Conservation (phyloP, 1,140 invertebrate genomes). For the Drosophila pachea region DNA sequence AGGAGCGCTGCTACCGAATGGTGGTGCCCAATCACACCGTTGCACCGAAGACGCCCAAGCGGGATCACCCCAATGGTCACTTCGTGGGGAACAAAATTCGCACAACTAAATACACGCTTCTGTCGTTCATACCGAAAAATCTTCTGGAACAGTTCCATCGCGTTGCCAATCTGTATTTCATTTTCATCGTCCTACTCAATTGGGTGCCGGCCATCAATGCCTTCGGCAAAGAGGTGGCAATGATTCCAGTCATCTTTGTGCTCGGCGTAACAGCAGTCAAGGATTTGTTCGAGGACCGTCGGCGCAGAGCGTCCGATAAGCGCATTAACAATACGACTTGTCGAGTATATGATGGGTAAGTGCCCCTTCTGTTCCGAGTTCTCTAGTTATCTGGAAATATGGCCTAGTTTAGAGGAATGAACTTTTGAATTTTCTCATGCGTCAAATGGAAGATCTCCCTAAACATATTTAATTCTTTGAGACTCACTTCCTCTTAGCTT, state of each 20-base stretch:
- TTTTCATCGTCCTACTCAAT: conserved; percentile 96
- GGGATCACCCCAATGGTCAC: conserved; percentile 90
- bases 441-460: too few species aligned
- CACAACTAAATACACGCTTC: conserved; percentile 96
- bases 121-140: conserved; percentile 98
- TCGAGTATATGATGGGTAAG: conserved; percentile 93
- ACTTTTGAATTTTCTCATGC: too few species aligned
- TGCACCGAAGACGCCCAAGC: conserved; percentile 86
- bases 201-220: conserved; percentile 96
- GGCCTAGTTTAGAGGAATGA: too few species aligned
- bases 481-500: too few species aligned
- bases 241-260: conserved; percentile 96
- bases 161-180: conserved; percentile 98
- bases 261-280: conserved; percentile 97
- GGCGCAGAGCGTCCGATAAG: conserved; percentile 92
- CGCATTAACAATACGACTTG: conserved; percentile 96
- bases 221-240: conserved; percentile 97
- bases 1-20: conserved; percentile 85
- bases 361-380: too few species aligned
- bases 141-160: conserved; percentile 98
- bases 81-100: conserved; percentile 91
- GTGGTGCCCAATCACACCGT: conserved; percentile 91
- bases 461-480: too few species aligned
- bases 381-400: too few species aligned
- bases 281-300: conserved; percentile 96